Evolutionary conservation across 2,888 invertebrate genomes (phyloP).

Genomic region (Harmothoe impar): DNA sequence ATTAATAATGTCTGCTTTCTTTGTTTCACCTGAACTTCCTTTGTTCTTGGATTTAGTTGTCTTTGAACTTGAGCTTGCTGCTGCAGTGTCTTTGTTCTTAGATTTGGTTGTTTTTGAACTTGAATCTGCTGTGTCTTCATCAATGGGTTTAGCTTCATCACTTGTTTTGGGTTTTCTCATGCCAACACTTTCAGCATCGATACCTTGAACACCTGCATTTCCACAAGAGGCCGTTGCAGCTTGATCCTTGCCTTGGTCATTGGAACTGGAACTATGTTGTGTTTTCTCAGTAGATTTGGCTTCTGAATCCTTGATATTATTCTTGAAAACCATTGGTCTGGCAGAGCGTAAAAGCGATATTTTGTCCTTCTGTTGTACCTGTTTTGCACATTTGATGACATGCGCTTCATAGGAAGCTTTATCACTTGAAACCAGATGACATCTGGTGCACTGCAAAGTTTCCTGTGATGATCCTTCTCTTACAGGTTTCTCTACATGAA

Average conservation of each 20-base stretch:
- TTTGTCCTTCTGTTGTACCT: not conserved
- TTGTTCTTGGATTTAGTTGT: no score
- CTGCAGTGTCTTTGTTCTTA: no score
- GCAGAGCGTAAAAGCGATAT: not conserved
- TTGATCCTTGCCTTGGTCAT: not conserved
- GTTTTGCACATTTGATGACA: conserved; percentile 10
- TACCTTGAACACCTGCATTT: not conserved
- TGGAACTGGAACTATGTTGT: not conserved
- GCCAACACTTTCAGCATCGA: not conserved
- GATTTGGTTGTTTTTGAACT: no score
- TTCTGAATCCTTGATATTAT: not conserved
- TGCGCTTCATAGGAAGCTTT: conserved; percentile 11
- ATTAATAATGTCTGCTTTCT: no score
- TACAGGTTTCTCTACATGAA: not conserved
- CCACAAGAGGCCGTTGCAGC: not conserved
- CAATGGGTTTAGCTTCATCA: no score
- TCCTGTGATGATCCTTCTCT: not conserved
- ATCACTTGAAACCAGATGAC: not conserved
- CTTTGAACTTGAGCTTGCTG: no score
- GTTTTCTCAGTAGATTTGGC: not conserved
- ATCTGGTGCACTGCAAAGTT: conserved; percentile 29
- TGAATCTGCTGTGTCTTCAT: no score
- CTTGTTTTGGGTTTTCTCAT: not conserved
- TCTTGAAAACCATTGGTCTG: not conserved
- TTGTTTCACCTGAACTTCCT: no score